Percentiles rank a stretch among this genome's conserved stretches.
Conservation (phyloP, 1,140 invertebrate genomes). For the Drosophila persimilis region DNA sequence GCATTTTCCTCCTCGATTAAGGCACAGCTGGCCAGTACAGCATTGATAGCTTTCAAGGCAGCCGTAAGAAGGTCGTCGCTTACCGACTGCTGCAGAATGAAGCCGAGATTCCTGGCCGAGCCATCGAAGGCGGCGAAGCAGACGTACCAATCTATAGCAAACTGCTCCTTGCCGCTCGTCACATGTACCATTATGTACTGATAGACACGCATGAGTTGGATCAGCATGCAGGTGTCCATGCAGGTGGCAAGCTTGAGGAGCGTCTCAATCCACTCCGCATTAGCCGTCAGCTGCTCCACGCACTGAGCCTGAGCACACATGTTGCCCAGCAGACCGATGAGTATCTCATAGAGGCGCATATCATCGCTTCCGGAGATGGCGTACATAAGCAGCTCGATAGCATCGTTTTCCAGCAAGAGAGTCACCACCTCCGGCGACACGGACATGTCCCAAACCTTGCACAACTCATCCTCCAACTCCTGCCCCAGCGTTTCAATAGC, state of each 20-base stretch:
- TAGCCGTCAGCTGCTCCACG: conserved; percentile 83
- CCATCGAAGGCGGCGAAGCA: conserved; percentile 75
- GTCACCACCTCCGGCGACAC: conserved; percentile 87
- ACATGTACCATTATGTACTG: conserved; percentile 84
- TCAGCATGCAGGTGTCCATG: conserved; percentile 86
- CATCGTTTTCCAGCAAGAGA: conserved; percentile 87
- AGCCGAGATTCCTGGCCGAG: conserved; percentile 85
- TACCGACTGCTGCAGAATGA: conserved; percentile 88
- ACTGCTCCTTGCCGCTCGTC: conserved; percentile 63
- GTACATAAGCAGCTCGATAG: conserved; percentile 85
- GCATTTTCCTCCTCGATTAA: conserved; percentile 70
- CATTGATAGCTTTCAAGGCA: conserved; percentile 85
- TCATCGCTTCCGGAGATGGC: conserved; percentile 83
- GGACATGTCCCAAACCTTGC: conserved; percentile 91
- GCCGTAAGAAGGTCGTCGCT: conserved; percentile 85
- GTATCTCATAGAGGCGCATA: conserved; percentile 87
- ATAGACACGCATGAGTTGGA: conserved; percentile 88
- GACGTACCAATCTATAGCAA: conserved; percentile 72
- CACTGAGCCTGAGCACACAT: conserved; percentile 84
- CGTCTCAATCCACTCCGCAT: conserved; percentile 82
- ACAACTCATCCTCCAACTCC: conserved; percentile 87
- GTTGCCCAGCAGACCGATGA: conserved; percentile 89
- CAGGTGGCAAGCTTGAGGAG: conserved; percentile 85
- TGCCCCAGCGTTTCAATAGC: conserved; percentile 77
- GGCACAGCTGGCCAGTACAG: conserved; percentile 83